Conservation (phyloP, 2,888 invertebrate species). For the Cyaniris semiargus region DNA sequence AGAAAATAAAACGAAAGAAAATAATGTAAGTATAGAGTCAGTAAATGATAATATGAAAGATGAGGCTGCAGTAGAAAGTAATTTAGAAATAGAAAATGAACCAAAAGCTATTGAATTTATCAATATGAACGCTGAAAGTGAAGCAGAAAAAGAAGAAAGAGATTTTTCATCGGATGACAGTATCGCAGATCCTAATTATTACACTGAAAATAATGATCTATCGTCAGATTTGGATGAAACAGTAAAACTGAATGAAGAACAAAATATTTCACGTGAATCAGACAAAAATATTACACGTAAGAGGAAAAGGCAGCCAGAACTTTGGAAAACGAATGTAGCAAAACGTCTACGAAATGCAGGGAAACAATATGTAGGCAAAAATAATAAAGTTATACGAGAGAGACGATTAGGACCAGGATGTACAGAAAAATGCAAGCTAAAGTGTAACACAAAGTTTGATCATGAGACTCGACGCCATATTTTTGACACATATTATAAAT, state of each 20-base stretch:
- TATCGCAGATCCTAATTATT: slow-evolving; percentile 33
- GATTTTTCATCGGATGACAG: slow-evolving; percentile 37
- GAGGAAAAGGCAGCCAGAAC: slow-evolving; percentile 16
- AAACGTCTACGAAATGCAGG: slow-evolving; percentile 36
- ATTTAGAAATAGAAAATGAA: neutral
- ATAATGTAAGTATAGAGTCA: slow-evolving; percentile 32
- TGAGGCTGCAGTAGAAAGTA: slow-evolving; percentile 25
- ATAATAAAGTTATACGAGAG: slow-evolving; percentile 35
- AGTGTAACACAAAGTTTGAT: neutral
- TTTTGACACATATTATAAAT: slow-evolving; percentile 35
- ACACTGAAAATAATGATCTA: slow-evolving; percentile 25
- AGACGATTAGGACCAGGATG: slow-evolving; percentile 35
- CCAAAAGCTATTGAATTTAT: neutral
- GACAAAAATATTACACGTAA: too few relatives aligned
- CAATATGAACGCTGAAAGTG: neutral
- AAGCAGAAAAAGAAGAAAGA: slow-evolving; percentile 34
- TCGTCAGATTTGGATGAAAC: slow-evolving; percentile 34
- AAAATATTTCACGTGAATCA: too few relatives aligned
- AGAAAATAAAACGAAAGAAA: slow-evolving; percentile 34
- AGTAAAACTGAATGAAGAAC: slow-evolving; percentile 26
- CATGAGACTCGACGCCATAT: slow-evolving; percentile 20
- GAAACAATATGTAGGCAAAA: slow-evolving; percentile 34
- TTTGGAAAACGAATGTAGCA: slow-evolving; percentile 36
- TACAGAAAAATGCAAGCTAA: slow-evolving; percentile 35
- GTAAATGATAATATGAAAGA: slow-evolving; percentile 34